phyloP scores from a whole-genome alignment of 2,888 invertebrate genomes.

The Dysmachus trigonus region DNA sequence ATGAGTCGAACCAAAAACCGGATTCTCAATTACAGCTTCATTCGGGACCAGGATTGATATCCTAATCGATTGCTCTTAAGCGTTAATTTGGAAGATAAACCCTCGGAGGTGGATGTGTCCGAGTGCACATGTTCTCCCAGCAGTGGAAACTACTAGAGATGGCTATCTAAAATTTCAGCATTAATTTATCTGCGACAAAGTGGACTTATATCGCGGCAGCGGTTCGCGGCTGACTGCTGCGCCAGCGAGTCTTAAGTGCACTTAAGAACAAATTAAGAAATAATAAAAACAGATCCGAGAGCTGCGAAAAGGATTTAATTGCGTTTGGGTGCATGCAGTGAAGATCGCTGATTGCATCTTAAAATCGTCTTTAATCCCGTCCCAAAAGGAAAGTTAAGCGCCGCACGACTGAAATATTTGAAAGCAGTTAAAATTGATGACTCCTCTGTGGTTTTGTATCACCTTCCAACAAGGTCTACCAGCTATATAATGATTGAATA shows the following conservation, averaged over 20 bases:
- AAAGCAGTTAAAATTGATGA: neutral
- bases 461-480: neutral
- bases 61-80: constrained; percentile 29
- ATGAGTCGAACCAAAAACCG: constrained; percentile 13
- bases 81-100: constrained; percentile 36
- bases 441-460: neutral
- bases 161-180: constrained; percentile 2
- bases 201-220: constrained; percentile 18
- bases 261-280: constrained; percentile 4
- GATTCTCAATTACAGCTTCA: constrained; percentile 41
- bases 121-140: neutral
- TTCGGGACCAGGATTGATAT: neutral
- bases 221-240: neutral
- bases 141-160: constrained; percentile 25
- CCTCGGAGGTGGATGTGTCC: neutral
- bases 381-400: neutral
- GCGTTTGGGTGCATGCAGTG: neutral
- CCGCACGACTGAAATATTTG: neutral
- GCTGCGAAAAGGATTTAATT: neutral
- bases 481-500: neutral
- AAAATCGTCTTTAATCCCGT: neutral
- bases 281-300: constrained; percentile 22
- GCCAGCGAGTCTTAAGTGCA: neutral
- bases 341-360: neutral
- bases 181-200: constrained; percentile 29